Percentiles rank a stretch among this genome's conserved stretches.
These are phyloP conservation scores for Papilio glaucus DNA, from an alignment of 1,140 invertebrate species.

Conservation along the genomic window DNA sequence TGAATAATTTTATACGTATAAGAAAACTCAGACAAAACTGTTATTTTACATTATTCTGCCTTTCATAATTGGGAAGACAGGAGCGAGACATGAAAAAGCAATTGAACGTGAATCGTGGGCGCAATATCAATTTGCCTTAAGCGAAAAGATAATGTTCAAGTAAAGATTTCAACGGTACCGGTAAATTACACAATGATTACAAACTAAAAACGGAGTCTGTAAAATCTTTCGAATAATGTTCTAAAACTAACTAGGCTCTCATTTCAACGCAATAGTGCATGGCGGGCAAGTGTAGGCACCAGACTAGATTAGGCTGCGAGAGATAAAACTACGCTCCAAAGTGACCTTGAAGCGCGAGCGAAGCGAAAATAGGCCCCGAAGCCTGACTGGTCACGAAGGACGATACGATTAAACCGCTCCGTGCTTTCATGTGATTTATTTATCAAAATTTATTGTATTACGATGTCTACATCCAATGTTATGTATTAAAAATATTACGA, in stretches of 20 bases:
- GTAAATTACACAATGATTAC: background rate
- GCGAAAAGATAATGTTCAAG: too few species aligned
- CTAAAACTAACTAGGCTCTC: background rate
- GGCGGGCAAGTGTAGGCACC: background rate
- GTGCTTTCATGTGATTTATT: constrained; percentile 12
- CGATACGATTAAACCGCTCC: background rate
- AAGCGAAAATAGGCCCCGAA: background rate
- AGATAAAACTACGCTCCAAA: constrained; percentile 9
- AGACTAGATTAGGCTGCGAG: background rate
- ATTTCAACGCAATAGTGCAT: background rate
- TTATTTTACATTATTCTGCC: too few species aligned
- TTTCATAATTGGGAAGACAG: too few species aligned
- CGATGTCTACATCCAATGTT: too few species aligned
- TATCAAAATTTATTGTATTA: background rate
- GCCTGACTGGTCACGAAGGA: background rate
- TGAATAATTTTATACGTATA: too few species aligned
- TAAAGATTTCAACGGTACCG: background rate
- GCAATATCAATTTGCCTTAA: too few species aligned
- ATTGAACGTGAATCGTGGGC: too few species aligned
- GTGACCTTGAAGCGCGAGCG: background rate
- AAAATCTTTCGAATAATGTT: background rate
- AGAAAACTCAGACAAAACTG: too few species aligned
- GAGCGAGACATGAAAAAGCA: too few species aligned
- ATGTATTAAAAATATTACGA: background rate
- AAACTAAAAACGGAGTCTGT: background rate